Conservation (phyloP, 1,140 invertebrate species). For the Zaprionus inermis region DNA sequence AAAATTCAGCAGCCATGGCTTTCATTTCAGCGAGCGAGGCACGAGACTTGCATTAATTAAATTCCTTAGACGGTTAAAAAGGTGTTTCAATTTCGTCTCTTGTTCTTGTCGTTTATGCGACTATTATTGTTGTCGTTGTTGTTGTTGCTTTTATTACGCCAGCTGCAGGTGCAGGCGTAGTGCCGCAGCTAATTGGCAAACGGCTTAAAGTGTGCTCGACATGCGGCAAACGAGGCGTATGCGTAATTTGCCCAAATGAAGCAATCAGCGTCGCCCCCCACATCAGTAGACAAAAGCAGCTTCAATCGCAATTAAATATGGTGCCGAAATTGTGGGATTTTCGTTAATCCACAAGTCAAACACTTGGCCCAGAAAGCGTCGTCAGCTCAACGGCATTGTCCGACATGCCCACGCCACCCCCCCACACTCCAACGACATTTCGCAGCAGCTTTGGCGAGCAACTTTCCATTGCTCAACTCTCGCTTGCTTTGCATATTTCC, state of each 20-base stretch:
- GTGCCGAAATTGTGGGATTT: conserved; percentile 24
- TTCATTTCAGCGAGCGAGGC: conserved; percentile 41
- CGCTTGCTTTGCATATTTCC: conserved; percentile 53
- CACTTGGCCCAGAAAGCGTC: conserved; percentile 17
- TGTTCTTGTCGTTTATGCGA: conserved; percentile 18
- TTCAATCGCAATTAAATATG: conserved; percentile 38
- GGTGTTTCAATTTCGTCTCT: conserved; percentile 27
- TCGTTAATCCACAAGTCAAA: conserved; percentile 31
- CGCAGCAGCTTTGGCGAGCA: conserved; percentile 27
- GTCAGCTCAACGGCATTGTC: conserved; percentile 16
- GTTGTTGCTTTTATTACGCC: conserved; percentile 17
- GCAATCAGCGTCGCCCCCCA: conserved; percentile 2
- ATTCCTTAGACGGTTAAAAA: conserved; percentile 67
- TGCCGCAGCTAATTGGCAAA: conserved; percentile 58
- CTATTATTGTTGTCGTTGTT: conserved; percentile 15
- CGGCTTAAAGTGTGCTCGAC: conserved; percentile 32
- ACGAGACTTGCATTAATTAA: conserved; percentile 75
- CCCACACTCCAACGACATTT: too few species aligned
- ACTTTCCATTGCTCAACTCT: conserved; percentile 23
- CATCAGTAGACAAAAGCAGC: neutral
- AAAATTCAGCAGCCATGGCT: conserved; percentile 1
- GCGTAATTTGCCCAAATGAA: conserved; percentile 46
- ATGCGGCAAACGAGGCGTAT: conserved; percentile 53
- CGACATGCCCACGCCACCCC: conserved; percentile 12
- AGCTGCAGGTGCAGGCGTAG: conserved; percentile 22